These are phyloP conservation scores for Blastomussa wellsi DNA, from an alignment of 92 coral and sea anemone genomes.

Conservation along the genomic window DNA sequence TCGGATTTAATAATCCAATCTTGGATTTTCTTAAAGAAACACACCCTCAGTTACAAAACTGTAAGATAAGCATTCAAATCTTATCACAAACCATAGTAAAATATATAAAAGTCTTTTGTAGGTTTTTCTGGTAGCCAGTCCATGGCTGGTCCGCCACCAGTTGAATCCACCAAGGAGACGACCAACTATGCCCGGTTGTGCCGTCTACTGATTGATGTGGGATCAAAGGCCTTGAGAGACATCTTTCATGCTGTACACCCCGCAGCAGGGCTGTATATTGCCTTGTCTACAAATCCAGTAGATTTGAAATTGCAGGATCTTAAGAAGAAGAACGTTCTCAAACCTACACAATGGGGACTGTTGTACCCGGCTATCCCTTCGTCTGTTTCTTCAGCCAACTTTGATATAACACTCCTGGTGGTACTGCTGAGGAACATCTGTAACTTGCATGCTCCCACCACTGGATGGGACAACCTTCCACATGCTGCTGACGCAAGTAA, in stretches of 20 bases:
- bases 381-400: no score
- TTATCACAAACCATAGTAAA: no score
- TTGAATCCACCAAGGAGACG: conserved; percentile 2
- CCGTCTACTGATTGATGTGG: neutral
- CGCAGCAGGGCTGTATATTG: neutral
- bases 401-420: no score
- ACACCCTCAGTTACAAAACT: no score
- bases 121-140: neutral
- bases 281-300: neutral
- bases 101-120: no score
- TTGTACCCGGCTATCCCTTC: neutral
- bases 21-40: no score
- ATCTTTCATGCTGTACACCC: neutral
- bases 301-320: neutral
- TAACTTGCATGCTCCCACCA: no score
- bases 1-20: no score
- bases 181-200: neutral
- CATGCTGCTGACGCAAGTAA: no score
- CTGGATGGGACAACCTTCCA: no score
- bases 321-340: neutral
- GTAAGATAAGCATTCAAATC: no score
- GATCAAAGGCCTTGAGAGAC: neutral
- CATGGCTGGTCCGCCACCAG: neutral
- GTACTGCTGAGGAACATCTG: no score
- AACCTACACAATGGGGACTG: neutral